phyloP scores from a whole-genome alignment of 2,888 invertebrate species.

The Acrobasis repandana region DNA sequence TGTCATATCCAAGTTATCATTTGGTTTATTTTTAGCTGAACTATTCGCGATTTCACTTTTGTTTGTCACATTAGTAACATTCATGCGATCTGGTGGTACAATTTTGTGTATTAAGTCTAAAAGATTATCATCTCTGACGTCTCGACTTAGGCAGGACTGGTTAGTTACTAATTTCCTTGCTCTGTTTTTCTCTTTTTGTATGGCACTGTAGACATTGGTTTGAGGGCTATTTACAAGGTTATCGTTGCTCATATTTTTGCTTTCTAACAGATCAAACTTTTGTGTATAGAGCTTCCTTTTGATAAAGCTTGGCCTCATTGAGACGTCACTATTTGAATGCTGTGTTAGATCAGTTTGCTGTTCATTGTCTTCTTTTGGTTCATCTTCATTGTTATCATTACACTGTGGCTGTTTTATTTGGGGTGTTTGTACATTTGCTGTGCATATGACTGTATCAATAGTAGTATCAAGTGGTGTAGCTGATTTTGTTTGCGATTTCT shows the following conservation, averaged over 20 bases:
- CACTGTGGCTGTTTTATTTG: background rate
- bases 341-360: conserved; percentile 25
- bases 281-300: conserved; percentile 73
- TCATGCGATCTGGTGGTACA: conserved; percentile 63
- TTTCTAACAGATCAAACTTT: conserved; percentile 64
- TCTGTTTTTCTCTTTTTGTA: conserved; percentile 62
- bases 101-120: conserved; percentile 72
- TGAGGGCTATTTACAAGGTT: conserved; percentile 55
- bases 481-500: conserved; percentile 49
- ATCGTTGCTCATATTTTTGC: conserved; percentile 50
- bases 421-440: background rate
- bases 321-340: conserved; percentile 46
- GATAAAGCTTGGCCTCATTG: conserved; percentile 69
- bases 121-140: conserved; percentile 56
- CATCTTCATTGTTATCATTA: conserved; percentile 19
- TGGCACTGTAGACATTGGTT: conserved; percentile 45
- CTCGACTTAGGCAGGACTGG: conserved; percentile 64
- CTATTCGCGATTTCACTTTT: conserved; percentile 42
- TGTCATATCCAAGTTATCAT: conserved; percentile 61
- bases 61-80: conserved; percentile 51
- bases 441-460: conserved; percentile 27
- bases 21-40: conserved; percentile 34
- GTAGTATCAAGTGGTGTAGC: conserved; percentile 37
- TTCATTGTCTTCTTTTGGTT: conserved; percentile 23
- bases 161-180: conserved; percentile 62